Conservation (phyloP, 1,140 invertebrate genomes). For the Asobara japonica region DNA sequence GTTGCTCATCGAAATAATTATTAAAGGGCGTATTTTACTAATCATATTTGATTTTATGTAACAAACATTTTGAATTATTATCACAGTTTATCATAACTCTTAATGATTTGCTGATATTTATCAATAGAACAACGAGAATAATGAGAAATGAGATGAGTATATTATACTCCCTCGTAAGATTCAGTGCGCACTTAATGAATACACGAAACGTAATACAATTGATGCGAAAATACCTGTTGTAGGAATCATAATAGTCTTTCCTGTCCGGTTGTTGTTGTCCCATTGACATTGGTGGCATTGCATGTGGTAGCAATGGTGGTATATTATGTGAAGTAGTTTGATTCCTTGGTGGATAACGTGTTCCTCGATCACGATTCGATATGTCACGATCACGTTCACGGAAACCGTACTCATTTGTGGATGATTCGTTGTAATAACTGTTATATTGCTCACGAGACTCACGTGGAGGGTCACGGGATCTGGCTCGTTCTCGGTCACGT, state of each 20-base stretch:
- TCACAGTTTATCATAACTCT: not conserved
- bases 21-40: not conserved
- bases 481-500: constrained; percentile 56
- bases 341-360: constrained; percentile 54
- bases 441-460: constrained; percentile 55
- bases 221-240: constrained; percentile 68
- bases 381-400: constrained; percentile 61
- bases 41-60: not conserved
- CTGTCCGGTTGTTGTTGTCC: constrained; percentile 58
- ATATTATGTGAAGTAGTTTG: constrained; percentile 54
- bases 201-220: constrained; percentile 65
- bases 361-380: constrained; percentile 45
- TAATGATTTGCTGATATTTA: not conserved
- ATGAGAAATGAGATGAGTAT: not conserved
- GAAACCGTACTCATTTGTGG: constrained; percentile 57
- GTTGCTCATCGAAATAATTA: not conserved
- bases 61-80: constrained; percentile 2
- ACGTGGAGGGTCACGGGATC: constrained; percentile 55
- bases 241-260: constrained; percentile 69
- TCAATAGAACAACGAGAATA: not conserved
- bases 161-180: not conserved
- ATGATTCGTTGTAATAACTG: constrained; percentile 58
- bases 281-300: constrained; percentile 48
- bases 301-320: constrained; percentile 52
- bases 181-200: constrained; percentile 48